A percentile compares a stretch with the other conserved stretches of the same genome.
Conservation (phyloP, 37 sponge, comb jelly and placozoan species). For the Beroe forskalii region DNA sequence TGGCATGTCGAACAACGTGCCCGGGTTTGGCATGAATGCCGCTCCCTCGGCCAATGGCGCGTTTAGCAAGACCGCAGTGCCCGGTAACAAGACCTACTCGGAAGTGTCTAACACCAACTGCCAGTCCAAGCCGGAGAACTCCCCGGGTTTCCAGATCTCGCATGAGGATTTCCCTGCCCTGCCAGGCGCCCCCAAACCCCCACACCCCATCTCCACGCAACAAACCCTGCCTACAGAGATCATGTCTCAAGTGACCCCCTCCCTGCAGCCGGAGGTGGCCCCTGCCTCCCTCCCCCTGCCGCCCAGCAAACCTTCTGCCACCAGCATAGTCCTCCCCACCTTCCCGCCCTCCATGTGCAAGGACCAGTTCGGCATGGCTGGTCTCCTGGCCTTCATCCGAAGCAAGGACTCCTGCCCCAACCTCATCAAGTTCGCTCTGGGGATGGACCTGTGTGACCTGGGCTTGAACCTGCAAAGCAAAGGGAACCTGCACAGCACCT, state of each 20-base stretch:
- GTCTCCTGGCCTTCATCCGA: constrained; percentile 92
- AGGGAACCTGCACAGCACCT: constrained; percentile 89
- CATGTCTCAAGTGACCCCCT: not conserved
- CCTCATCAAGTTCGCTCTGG: constrained; percentile 91
- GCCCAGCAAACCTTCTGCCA: not conserved
- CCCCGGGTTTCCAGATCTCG: constrained; percentile 93
- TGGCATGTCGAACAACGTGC: not conserved
- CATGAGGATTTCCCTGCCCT: constrained; percentile 98
- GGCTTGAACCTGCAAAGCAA: constrained; percentile 91
- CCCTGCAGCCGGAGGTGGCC: not conserved
- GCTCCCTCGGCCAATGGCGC: not conserved
- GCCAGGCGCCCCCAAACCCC: constrained; percentile 76
- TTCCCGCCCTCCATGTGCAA: constrained; percentile 97
- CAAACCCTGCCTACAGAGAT: not conserved
- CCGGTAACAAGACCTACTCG: constrained; percentile 57
- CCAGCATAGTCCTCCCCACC: constrained; percentile 70
- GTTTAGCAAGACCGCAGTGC: not conserved
- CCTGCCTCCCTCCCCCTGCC: not conserved
- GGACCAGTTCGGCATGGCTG: constrained; percentile 99
- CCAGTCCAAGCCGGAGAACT: constrained; percentile 68
- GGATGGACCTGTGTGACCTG: constrained; percentile 95
- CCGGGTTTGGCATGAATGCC: not conserved
- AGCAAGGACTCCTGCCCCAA: constrained; percentile 94
- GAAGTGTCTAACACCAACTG: constrained; percentile 57
- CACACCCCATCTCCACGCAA: constrained; percentile 22